Base-by-base conservation (phyloP, 2,888 invertebrate species). In the Cataglyphis rosenhaueri region DNA sequence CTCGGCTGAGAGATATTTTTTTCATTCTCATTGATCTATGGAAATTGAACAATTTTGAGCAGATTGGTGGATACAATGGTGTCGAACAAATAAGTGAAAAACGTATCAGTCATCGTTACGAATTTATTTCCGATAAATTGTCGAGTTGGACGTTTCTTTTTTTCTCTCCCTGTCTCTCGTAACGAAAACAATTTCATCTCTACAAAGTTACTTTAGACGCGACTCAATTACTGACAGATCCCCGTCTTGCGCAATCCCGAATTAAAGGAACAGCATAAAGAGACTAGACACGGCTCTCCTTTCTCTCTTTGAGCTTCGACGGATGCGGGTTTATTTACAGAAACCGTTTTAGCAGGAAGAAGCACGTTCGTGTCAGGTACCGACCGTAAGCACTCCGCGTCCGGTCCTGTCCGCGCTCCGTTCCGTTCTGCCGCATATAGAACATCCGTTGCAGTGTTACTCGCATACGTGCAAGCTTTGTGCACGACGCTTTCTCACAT, bases 381-480 rank as follows among this genome's bases (percentile, higher is more conserved):
- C 82, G 64, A 25, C n/a, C 81, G 85, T 84, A 85, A 86, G 85
- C 83, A 82, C 83, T 66, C 25, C 82, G 74, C 93, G 91, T 93
- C 93, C 93, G 93, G 93, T 92, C 86, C 87, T 79, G 32, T 79
- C 57, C 71, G 78, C 71, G 78, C 41, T 78, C 59, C 78, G 78
- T 71, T 79, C 71, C 78, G 70, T 79, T 79, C 78, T 71, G 89
- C 91, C 93, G 89, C 92, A 91, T 92, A 93, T 92, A 93, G 92
- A 92, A 93, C 92, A 93, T 93, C 93, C 93, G 93, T 88, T 91
- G 76, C 70, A 15, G 15, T 64, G 18, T 29, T 29, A 25, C 84
- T 32, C 85, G 82, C 68, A 55, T 66, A 32, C 61, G 29, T 52
- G 55, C 57, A 15, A 70, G 41, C 73, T 61, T 55, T 61, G 21